These are phyloP conservation scores for Pomacea maculata DNA, from an alignment of 1,140 invertebrate species.

Conservation along the genomic window DNA sequence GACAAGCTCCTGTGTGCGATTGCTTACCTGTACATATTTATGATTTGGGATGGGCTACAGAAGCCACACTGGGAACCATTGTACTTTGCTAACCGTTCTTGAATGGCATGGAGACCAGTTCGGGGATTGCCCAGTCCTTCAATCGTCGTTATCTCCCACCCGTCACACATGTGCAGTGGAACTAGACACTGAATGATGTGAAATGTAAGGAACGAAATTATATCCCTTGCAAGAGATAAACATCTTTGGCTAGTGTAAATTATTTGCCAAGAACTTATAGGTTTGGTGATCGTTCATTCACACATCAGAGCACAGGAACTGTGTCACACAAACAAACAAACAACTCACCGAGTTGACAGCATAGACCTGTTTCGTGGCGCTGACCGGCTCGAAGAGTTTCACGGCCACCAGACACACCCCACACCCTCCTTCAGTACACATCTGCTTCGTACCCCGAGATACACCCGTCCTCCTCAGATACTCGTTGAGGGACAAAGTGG, in stretches of 20 bases:
- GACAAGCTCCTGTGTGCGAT: too few relatives aligned
- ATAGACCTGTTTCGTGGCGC: conserved; percentile 69
- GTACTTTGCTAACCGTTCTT: conserved; percentile 36
- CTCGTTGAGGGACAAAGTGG: conserved; percentile 41
- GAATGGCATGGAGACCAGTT: conserved; percentile 41
- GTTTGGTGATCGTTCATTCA: too few relatives aligned
- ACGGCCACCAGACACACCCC: conserved; percentile 81
- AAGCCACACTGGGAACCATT: conserved; percentile 70
- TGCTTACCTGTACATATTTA: conserved; percentile 61
- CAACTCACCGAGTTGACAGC: conserved; percentile 79
- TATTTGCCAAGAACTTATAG: too few relatives aligned
- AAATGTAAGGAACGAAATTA: too few relatives aligned
- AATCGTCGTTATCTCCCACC: conserved; percentile 79
- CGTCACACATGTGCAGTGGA: conserved; percentile 75
- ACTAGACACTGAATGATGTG: conserved; percentile 70
- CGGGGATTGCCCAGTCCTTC: conserved; percentile 78
- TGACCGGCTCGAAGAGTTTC: conserved; percentile 68
- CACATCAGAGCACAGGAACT: too few relatives aligned
- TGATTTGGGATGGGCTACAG: conserved; percentile 51
- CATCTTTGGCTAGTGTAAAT: too few relatives aligned
- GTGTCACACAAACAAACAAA: too few relatives aligned
- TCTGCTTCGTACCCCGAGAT: conserved; percentile 79
- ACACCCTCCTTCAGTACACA: conserved; percentile 84
- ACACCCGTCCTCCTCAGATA: conserved; percentile 67
- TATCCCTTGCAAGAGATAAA: too few relatives aligned